Base-by-base conservation (phyloP, 1,140 invertebrate genomes). In the Tetragonula clypearis region DNA sequence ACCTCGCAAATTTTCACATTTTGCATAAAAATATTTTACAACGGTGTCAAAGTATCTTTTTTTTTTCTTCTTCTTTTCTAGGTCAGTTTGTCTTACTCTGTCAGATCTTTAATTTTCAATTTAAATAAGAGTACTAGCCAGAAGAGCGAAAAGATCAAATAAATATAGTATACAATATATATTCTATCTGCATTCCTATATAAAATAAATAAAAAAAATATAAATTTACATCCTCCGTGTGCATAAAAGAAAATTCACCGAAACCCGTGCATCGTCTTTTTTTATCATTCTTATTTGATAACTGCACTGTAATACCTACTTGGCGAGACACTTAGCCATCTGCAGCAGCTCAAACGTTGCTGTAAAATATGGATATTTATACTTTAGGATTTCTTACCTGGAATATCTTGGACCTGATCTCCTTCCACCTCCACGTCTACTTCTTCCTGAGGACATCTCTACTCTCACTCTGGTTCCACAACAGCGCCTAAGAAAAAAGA, bases 371-470 rank as follows among this genome's bases (percentile, higher is more conserved):
- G 55, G 26, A 58, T 77, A 58, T 6, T 23, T 81, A 58, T 23
- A 30, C 49, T 12, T 55, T 69, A n/a, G 49, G 71, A 60, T 77
- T 26, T 85, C 93, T 94, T 92, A 96, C 96, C 95, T 96, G 79
- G 95, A 94, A 86, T 95, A 95, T 90, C 95, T 93, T 80, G 95
- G 94, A 77, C 93, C 94, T 55, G 94, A 92, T 84, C 95, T 95
- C 56, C 95, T 94, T 86, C 96, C 96, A 62, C 96, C 95, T 80
- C 96, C 97, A 86, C 97, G 96, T 78, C 98, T 95, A 86, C 97
- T 97, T 92, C 97, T 96, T 0, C 98, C 98, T 87, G 97, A 98
- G 1, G 97, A 98, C 98, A 98, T 98, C 94, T 98, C 98, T 41
- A 98, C 97, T 86, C 97, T 96, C 72, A 98, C 97, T 92, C 97